Evolutionary conservation across 2,797 vertebrate species (phyloP), one percentile per base, ranked within the genome.

Genomic region (Falco rusticolus): DNA sequence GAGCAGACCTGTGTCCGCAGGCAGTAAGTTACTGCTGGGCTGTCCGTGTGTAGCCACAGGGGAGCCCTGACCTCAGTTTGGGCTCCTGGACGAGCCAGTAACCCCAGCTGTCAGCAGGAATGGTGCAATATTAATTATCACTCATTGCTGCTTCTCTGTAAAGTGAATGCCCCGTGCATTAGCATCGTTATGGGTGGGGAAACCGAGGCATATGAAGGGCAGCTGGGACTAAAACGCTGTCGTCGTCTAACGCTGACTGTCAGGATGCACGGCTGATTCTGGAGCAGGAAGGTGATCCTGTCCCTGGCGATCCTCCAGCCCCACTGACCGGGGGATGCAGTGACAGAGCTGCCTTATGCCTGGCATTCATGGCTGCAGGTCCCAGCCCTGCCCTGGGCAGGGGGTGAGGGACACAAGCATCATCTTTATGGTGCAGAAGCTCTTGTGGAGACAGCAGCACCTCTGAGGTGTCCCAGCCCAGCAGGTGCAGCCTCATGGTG

Each of bases 331-430:
- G 60, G 54, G n/a, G 51, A 22, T 1, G 4, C 14, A 7, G 51
- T 4, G 77, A 51, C 63, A 56, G 47, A 59, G 81, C 41, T 5
- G 4, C 34, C 39, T 34, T 13, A 31, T 1, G 6, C 53, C 22
- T 5, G 39, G 16, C 25, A 2, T 2, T 48, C n/a, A 7, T 0
- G 1, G 43, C 57, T 24, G 13, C 0, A 0, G 21, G 39, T 51
- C 29, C 34, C 65, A 37, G 56, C 29, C 43, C 12, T 51, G 69
- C 45, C 34, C 59, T 2, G 37, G 37, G 18, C 53, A 7, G 1
- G 1, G n/a, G 15, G 28, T 47, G 26, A 2, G 25, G 43, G 59
- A 47, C 6, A 26, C 39, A 31, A 60, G 13, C 50, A 21, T 31
- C 34, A 3, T 20, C 16, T 41, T 41, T 3, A 47, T 0, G 2